Percentiles rank a stretch among this genome's conserved stretches.
Conservation (phyloP, 2,113 vertebrate genomes). For the Antennarius striatus region DNA sequence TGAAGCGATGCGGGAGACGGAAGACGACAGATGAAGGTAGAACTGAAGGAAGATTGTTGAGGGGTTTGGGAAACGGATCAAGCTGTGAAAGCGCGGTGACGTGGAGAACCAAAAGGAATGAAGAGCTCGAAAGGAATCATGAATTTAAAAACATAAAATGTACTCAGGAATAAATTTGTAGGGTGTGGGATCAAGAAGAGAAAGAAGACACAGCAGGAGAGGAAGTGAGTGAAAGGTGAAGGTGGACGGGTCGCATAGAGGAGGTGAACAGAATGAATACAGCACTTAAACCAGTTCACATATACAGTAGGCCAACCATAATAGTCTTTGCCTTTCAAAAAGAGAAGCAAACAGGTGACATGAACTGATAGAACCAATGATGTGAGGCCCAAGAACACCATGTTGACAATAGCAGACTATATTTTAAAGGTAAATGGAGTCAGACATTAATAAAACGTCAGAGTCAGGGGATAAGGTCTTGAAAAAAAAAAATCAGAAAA, state of each 20-base stretch:
- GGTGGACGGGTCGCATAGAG: background rate
- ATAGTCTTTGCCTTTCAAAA: slow-evolving; percentile 11
- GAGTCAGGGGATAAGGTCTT: too few relatives aligned
- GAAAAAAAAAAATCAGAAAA: too few relatives aligned
- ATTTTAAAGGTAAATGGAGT: background rate
- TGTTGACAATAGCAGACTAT: background rate
- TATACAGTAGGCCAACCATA: background rate
- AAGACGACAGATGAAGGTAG: slow-evolving; percentile 41
- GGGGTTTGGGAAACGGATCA: slow-evolving; percentile 43
- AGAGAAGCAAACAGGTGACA: slow-evolving; percentile 1
- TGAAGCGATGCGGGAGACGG: slow-evolving; percentile 22
- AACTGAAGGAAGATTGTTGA: slow-evolving; percentile 37
- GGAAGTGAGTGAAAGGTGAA: background rate
- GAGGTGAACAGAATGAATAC: slow-evolving; percentile 2
- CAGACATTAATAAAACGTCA: too few relatives aligned
- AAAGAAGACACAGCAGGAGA: slow-evolving; percentile 16
- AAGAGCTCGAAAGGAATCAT: background rate
- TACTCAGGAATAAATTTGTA: slow-evolving; percentile 1
- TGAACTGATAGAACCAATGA: slow-evolving; percentile 13
- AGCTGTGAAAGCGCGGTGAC: slow-evolving; percentile 21
- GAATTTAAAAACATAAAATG: slow-evolving; percentile 13
- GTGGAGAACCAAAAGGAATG: background rate
- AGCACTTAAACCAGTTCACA: slow-evolving; percentile 1
- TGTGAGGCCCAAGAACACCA: background rate
- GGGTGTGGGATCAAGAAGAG: background rate